Conservation (phyloP, 2,888 invertebrate species). For the Campoplex nolae region DNA sequence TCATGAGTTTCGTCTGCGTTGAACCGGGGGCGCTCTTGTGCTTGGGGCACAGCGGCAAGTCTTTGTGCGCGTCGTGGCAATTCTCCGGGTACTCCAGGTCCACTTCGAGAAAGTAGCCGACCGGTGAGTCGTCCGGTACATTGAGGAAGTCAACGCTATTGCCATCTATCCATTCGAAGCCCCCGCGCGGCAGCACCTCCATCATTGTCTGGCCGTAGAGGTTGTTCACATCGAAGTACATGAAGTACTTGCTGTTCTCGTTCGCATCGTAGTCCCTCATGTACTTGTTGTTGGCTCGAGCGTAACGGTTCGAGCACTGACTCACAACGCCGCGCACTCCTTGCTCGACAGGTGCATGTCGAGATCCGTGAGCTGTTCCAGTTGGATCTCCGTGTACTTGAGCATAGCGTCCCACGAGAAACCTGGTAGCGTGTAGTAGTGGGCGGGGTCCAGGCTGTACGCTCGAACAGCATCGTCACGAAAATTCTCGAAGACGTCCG, state of each 20-base stretch:
- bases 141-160: slow-evolving; percentile 65
- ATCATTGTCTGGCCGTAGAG: slow-evolving; percentile 57
- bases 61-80: slow-evolving; percentile 77
- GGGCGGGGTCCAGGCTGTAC: slow-evolving; percentile 77
- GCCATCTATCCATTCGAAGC: slow-evolving; percentile 45
- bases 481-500: neutral
- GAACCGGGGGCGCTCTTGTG: slow-evolving; percentile 24
- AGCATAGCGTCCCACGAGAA: slow-evolving; percentile 69
- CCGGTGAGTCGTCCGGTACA: slow-evolving; percentile 69
- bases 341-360: slow-evolving; percentile 74
- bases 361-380: slow-evolving; percentile 75
- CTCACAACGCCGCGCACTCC: slow-evolving; percentile 1
- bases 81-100: slow-evolving; percentile 82
- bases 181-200: slow-evolving; percentile 15
- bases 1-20: slow-evolving; percentile 72
- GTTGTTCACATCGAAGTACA: slow-evolving; percentile 66
- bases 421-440: slow-evolving; percentile 72
- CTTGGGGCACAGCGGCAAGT: slow-evolving; percentile 78
- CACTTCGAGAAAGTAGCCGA: slow-evolving; percentile 82
- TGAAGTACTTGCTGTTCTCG: slow-evolving; percentile 50
- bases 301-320: slow-evolving; percentile 59
- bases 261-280: slow-evolving; percentile 59
- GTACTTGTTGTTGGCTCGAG: slow-evolving; percentile 71
- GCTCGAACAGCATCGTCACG: slow-evolving; percentile 57
- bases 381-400: slow-evolving; percentile 62